phyloP scores from a whole-genome alignment of 2,888 invertebrate species.

The Heteropelma amictum region DNA sequence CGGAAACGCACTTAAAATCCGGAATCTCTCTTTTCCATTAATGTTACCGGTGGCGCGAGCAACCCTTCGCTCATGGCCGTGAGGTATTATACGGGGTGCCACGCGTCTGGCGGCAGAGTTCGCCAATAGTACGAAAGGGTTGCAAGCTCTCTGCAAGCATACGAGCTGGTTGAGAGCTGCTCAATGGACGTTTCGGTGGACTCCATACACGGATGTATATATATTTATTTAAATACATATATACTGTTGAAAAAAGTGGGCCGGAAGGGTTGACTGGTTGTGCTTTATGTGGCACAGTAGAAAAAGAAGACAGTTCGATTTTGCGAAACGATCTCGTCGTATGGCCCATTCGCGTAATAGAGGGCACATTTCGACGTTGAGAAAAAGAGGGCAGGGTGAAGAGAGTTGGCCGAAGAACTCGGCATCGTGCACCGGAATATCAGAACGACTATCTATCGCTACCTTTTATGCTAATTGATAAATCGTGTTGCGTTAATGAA shows the following conservation, averaged over 20 bases:
- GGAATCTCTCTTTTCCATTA: slow-evolving; percentile 75
- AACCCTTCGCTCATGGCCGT: slow-evolving; percentile 62
- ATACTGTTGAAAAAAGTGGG: background rate
- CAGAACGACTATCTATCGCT: slow-evolving; percentile 77
- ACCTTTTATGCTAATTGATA: slow-evolving; percentile 78
- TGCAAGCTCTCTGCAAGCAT: background rate
- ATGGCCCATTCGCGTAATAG: too few species aligned
- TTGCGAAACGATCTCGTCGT: too few species aligned
- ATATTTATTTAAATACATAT: background rate
- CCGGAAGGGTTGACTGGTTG: too few species aligned
- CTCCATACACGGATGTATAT: background rate
- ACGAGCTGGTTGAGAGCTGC: background rate
- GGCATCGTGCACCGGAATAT: slow-evolving; percentile 71
- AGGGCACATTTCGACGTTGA: background rate
- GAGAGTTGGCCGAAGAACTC: slow-evolving; percentile 18
- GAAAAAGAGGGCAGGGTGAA: slow-evolving; percentile 20
- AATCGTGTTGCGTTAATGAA: slow-evolving; percentile 78
- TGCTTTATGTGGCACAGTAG: too few species aligned
- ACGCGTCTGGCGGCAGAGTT: slow-evolving; percentile 29
- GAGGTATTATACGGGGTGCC: slow-evolving; percentile 6
- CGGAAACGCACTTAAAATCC: slow-evolving; percentile 74
- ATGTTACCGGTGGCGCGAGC: slow-evolving; percentile 65
- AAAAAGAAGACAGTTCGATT: too few species aligned
- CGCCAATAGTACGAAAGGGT: slow-evolving; percentile 5
- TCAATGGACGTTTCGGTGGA: background rate